Conservation (phyloP, 2,113 vertebrate species). For the Dryoscopus gambensis region DNA sequence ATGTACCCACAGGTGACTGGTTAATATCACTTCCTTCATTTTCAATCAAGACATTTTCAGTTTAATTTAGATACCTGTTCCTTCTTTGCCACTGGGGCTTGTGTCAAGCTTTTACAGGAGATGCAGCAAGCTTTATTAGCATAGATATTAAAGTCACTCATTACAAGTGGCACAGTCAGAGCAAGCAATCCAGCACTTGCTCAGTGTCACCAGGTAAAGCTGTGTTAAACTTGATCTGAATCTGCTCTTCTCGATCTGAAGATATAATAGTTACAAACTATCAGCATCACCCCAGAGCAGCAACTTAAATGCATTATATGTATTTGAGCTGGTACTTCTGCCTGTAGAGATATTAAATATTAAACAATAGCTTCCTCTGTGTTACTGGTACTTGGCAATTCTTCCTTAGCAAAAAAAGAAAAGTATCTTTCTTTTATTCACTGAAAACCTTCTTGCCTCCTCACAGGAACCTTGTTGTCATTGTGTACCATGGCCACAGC, state of each 20-base stretch:
- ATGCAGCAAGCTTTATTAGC: conserved; percentile 1
- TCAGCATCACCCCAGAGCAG: not conserved
- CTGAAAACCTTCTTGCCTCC: not conserved
- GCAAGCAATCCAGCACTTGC: not conserved
- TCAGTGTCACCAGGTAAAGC: not conserved
- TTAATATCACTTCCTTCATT: conserved; percentile 39
- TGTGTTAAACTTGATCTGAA: not conserved
- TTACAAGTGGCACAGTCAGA: not conserved
- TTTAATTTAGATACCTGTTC: conserved; percentile 39
- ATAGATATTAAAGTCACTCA: conserved; percentile 43
- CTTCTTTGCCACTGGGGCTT: not conserved
- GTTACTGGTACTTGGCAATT: not conserved
- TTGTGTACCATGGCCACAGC: not conserved
- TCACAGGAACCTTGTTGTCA: not conserved
- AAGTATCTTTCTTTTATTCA: not conserved
- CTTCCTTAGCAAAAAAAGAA: not conserved
- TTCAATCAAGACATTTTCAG: conserved; percentile 27
- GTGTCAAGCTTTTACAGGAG: not conserved
- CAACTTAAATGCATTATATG: not conserved
- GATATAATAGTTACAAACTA: not conserved
- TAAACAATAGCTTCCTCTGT: not conserved
- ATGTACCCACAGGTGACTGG: not conserved
- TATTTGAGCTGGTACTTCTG: not conserved
- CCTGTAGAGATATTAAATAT: not conserved
- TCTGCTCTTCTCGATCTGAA: not conserved